Evolutionary conservation across 1,140 invertebrate genomes (phyloP), one percentile per base, ranked within the genome.

Genomic region (Bursaphelenchus mucronatus): DNA sequence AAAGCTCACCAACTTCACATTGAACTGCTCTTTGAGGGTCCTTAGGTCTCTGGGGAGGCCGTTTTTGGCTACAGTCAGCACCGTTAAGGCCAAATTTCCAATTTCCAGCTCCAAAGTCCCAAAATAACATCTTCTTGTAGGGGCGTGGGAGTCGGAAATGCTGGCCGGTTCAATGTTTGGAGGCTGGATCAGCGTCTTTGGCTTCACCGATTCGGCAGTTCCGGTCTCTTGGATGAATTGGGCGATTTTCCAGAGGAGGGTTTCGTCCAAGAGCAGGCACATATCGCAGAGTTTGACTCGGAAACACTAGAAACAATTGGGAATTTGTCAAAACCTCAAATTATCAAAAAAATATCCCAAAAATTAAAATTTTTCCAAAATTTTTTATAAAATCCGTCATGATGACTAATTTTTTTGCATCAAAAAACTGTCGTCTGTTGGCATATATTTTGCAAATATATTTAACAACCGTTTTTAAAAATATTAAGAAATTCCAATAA

Each of bases 1-100:
- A 83, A 98, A 98, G 73, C 90, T 90, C 44, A 97, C 90, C 8
- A 97, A 82, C 30, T 89, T 91, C 5, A 95, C 85, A 1, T 90
- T 90, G 44, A 94, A 84, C 68, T 89, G 88, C 65, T 88, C 86
- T 83, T 97, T 97, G 8, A 97, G 87, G 57, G 84, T 83, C 65
- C 87, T 86, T 53, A 97, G 84, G 73, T 90, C 87, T 0, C 85
- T 79, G 1, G 88, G 86, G 55, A 97, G 79, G 80, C 90, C 90
- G 63, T 87, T 88, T 0, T 89, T 87, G 9, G 92, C 47, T 0
- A 76, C 73, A 15, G 79, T 80, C 8, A 70, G 55, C 13, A 72
- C 79, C 8, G 72, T 74, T 10, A 76, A 45, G 0, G 62, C 53
- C 13, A 70, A 41, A 43, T 40, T 64, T 21, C 79, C 78, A 49